Base-by-base conservation (phyloP, 2,113 vertebrate genomes). In the Neotragus moschatus region DNA sequence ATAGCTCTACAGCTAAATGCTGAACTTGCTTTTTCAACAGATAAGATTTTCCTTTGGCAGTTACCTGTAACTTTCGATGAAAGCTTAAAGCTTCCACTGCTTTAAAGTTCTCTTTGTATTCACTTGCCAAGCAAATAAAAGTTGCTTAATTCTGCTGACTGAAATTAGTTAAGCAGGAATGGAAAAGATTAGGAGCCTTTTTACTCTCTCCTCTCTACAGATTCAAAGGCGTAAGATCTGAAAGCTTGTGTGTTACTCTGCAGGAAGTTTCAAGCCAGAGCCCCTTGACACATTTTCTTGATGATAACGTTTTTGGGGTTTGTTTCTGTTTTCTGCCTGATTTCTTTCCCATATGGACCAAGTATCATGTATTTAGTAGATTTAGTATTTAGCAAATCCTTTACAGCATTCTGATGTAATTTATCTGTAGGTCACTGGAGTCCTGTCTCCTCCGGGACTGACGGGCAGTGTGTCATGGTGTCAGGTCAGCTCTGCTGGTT, bases 11-110 rank as follows among this genome's bases (percentile, higher is more conserved):
- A 94, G 77, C 81, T 58, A 97, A 28, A 89, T 96, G 98, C 98
- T 98, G 98, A 98, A 91, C 61, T 96, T 98, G 94, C 95, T 94
- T 97, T 98, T 96, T 94, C 80, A 19, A 49, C 30, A 98, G 98
- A 98, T 98, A 99, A 98, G 96, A 96, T 79, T 98, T 98, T 98
- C 97, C 96, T 97, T 98, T 98, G 98, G 97, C 86, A 97, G 43
- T 55, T 97, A 98, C 96, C 91, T 98, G 60, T 81, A 82, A 98
- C 97, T 97, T 97, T 95, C 80, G 51, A 95, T 96, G 98, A 97
- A 98, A 98, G 88, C 96, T 97, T 77, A 93, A 79, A 88, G 82
- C 70, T 95, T 63, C 88, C 94, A 95, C 91, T 43, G 49, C 66
- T 97, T 97, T 84, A 43, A 97, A 96, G 92, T 66, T 95, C 89